phyloP scores from a whole-genome alignment of 2,797 vertebrate genomes.

The Enteromius paludinosus region DNA sequence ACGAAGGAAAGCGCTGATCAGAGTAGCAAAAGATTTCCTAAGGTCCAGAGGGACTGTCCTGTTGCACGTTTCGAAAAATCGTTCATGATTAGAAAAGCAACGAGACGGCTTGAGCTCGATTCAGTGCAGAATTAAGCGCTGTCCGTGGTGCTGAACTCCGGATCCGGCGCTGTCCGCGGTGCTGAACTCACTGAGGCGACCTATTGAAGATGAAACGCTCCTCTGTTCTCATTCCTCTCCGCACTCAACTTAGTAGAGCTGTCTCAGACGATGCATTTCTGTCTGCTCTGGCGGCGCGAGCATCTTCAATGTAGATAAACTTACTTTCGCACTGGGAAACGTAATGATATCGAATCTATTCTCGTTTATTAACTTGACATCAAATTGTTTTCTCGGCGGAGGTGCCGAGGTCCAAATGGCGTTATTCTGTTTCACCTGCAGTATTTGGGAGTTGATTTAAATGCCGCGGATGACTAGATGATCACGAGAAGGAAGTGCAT shows the following conservation, averaged over 20 bases:
- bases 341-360: slow-evolving; percentile 25
- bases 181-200: slow-evolving; percentile 70
- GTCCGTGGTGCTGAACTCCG: slow-evolving; percentile 59
- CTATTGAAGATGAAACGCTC: slow-evolving; percentile 54
- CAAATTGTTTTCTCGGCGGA: slow-evolving; percentile 62
- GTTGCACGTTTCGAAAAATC: slow-evolving; percentile 41
- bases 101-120: background rate
- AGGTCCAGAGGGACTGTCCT: background rate
- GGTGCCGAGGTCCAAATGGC: slow-evolving; percentile 69
- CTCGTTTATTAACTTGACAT: slow-evolving; percentile 55
- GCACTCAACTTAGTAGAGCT: slow-evolving; percentile 36
- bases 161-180: slow-evolving; percentile 54
- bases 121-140: slow-evolving; percentile 43
- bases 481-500: slow-evolving; percentile 65
- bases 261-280: slow-evolving; percentile 28
- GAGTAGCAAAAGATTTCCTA: background rate
- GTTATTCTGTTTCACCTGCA: slow-evolving; percentile 67
- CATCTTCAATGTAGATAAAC: slow-evolving; percentile 43
- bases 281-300: slow-evolving; percentile 32
- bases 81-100: slow-evolving; percentile 15
- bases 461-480: slow-evolving; percentile 65
- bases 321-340: slow-evolving; percentile 45
- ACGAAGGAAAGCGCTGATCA: background rate
- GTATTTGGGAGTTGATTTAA: slow-evolving; percentile 74
- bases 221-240: slow-evolving; percentile 46